These are phyloP conservation scores for Orthonychiurus folsomi DNA, from an alignment of 2,888 invertebrate species.

Conservation along the genomic window DNA sequence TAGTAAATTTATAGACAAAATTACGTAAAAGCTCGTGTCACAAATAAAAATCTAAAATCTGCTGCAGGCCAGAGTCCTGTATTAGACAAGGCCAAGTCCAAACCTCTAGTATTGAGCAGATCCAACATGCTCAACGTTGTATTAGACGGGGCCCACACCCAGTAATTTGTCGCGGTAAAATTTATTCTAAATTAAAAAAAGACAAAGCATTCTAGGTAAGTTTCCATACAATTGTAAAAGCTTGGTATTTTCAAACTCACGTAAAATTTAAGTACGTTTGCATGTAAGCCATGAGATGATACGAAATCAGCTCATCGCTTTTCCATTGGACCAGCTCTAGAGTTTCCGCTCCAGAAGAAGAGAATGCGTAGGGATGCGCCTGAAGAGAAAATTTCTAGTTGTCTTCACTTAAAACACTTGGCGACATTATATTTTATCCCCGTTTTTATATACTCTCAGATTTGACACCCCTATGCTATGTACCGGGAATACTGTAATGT, in stretches of 20 bases:
- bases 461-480: background rate
- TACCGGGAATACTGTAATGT: background rate
- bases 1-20: too few relatives aligned
- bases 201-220: background rate
- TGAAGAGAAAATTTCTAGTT: too few relatives aligned
- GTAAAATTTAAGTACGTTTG: constrained; percentile 5
- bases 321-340: background rate
- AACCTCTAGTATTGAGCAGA: background rate
- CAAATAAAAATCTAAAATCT: constrained; percentile 7
- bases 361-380: too few relatives aligned
- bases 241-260: background rate
- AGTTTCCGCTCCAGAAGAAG: constrained; percentile 1
- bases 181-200: background rate
- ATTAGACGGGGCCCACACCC: background rate
- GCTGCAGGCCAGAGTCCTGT: background rate
- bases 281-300: constrained; percentile 7
- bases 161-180: background rate
- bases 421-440: too few relatives aligned
- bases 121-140: constrained; percentile 5
- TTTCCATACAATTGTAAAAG: background rate
- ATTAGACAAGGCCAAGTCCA: constrained; percentile 5
- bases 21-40: constrained; percentile 4
- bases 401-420: too few relatives aligned
- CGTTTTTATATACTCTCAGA: too few relatives aligned
- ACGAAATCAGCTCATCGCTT: background rate